Evolutionary conservation across 2,797 vertebrate species (phyloP), one percentile per base, ranked within the genome.

Genomic region (Mastacembelus armatus): DNA sequence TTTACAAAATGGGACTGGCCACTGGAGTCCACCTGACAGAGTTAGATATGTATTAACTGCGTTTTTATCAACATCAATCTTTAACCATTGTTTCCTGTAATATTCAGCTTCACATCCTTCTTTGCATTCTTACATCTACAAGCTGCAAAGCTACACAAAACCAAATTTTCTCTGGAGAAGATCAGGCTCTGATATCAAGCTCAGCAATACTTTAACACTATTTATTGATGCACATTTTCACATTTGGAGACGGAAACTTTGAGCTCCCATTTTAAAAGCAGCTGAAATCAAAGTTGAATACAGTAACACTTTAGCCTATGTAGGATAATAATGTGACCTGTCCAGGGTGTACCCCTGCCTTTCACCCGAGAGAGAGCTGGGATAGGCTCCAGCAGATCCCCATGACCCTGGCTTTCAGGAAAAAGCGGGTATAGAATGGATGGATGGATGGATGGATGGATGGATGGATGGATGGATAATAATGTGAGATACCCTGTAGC

Each of bases 1-100:
- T 89, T 87, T 76, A 69, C 82, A 54, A 88, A 89, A 77, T 78
- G 75, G 86, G 90, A 80, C n/a, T 11, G 80, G 70, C 49, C 52
- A 62, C 44, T 54, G 14, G 16, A 49, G 48, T 45, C 18, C 5
- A 47, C 21, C 27, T 43, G 26, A 26, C 26, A 24, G 21, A 47
- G 36, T 40, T 5, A 66, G 27, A 56, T 59, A 35, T 1, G 12
- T n/a, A 54, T 40, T n/a, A 43, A 22, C 36, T 9, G 8, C 1
- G 21, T 43, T 47, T 42, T 38, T 45, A 24, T 6, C 10, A n/a
- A 3, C 7, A 57, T 70, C 24, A 73, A 47, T 66, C 21, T 66
- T 74, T 60, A 57, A 66, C 42, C 33, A 26, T 1, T 38, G n/a
- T 40, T 49, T 22, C 55, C 7, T 36, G n/a, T n/a, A 45, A 33